phyloP scores from a whole-genome alignment of 1,140 invertebrate species.

The Pseudomyrmex sp. region DNA sequence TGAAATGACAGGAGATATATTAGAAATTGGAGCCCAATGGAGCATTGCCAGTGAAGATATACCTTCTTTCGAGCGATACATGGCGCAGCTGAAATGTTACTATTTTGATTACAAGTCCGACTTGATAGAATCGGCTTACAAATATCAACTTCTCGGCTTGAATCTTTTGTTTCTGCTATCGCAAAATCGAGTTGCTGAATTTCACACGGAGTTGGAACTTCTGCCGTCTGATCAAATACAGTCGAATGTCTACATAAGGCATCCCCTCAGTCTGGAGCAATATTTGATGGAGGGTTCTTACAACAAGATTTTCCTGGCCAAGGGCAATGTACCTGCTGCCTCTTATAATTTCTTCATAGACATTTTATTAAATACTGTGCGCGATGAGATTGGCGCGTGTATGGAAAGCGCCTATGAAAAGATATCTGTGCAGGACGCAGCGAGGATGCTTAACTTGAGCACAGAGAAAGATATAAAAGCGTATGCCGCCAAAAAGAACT shows the following conservation, averaged over 20 bases:
- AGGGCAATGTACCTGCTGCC: conserved; percentile 98
- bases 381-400: conserved; percentile 98
- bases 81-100: conserved; percentile 98
- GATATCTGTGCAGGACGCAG: conserved; percentile 95
- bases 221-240: conserved; percentile 97
- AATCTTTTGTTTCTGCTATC: conserved; percentile 98
- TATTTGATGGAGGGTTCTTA: conserved; percentile 99
- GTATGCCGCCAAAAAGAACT: conserved; percentile 93
- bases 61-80: conserved; percentile 97
- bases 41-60: conserved; percentile 96
- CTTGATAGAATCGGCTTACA: conserved; percentile 96
- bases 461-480: conserved; percentile 91
- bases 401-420: conserved; percentile 98
- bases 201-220: conserved; percentile 98
- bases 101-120: conserved; percentile 98
- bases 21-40: conserved; percentile 98
- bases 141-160: conserved; percentile 97
- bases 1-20: conserved; percentile 89
- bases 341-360: conserved; percentile 99
- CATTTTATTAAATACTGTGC: conserved; percentile 97
- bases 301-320: conserved; percentile 97
- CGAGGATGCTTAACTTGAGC: conserved; percentile 95
- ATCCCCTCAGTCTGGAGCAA: conserved; percentile 98
- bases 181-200: conserved; percentile 98
- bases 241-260: conserved; percentile 97